These are phyloP conservation scores for Myiozetetes cayanensis DNA, from an alignment of 2,113 vertebrate species.

Conservation along the genomic window DNA sequence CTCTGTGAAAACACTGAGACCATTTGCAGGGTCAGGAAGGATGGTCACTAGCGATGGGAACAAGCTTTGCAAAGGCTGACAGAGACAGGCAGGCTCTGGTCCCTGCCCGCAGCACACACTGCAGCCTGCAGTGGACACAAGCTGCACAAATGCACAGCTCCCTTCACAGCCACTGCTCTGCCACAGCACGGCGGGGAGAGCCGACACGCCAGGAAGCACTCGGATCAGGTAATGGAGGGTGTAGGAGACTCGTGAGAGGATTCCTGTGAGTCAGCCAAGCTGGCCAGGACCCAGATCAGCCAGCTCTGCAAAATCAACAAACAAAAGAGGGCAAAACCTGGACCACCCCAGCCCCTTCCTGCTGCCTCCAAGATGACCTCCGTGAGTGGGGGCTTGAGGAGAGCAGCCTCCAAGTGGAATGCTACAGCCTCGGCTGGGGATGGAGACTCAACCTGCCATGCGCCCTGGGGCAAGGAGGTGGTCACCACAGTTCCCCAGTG, in stretches of 20 bases:
- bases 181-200: background rate
- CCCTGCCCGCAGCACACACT: background rate
- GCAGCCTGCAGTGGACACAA: background rate
- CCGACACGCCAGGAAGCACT: background rate
- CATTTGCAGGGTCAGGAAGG: background rate
- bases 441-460: background rate
- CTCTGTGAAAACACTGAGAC: background rate
- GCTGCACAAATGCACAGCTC: conserved; percentile 20
- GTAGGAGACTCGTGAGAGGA: conserved; percentile 13
- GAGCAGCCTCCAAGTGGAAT: background rate
- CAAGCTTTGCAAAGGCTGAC: background rate
- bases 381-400: accelerated
- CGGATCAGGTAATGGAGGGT: conserved; percentile 45
- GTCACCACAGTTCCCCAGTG: background rate
- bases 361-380: background rate
- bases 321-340: conserved; percentile 30
- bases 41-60: background rate
- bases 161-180: background rate
- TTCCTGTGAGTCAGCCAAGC: conserved; percentile 25
- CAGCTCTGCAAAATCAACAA: conserved; percentile 17
- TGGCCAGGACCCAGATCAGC: conserved; percentile 39
- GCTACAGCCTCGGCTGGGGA: background rate
- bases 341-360: conserved; percentile 13
- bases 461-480: background rate
- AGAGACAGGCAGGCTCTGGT: background rate